Percentiles rank a stretch among this genome's conserved stretches.
phyloP scores from a whole-genome alignment of 2,888 invertebrate genomes.

The Ferdinandea cuprea region DNA sequence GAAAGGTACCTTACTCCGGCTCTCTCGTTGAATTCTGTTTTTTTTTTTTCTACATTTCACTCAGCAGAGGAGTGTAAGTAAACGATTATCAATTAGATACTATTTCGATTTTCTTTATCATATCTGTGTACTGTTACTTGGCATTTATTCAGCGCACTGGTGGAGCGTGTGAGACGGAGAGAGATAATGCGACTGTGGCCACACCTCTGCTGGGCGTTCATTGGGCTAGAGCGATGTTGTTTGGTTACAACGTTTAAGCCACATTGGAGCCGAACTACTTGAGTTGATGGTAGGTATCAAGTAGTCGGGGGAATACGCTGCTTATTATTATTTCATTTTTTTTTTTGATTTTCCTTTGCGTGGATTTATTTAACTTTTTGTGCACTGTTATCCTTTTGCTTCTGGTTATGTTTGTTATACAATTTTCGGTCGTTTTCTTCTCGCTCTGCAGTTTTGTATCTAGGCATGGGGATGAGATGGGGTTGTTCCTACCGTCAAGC shows the following conservation, averaged over 20 bases:
- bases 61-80: constrained; percentile 61
- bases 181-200: constrained; percentile 72
- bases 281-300: constrained; percentile 39
- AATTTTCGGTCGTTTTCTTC: constrained; percentile 35
- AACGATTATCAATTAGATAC: constrained; percentile 72
- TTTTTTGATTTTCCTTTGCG: constrained; percentile 31
- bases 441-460: constrained; percentile 2
- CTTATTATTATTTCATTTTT: constrained; percentile 23
- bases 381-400: constrained; percentile 66
- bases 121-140: constrained; percentile 5
- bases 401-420: constrained; percentile 30
- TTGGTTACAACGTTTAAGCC: constrained; percentile 62
- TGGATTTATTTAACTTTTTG: constrained; percentile 62
- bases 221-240: constrained; percentile 74
- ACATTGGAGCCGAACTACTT: constrained; percentile 64
- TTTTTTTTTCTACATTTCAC: constrained; percentile 19
- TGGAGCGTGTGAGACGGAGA: constrained; percentile 73
- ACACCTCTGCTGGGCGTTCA: constrained; percentile 76
- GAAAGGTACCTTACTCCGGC: constrained; percentile 47
- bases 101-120: constrained; percentile 63
- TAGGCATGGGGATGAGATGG: background rate
- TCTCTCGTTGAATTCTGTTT: constrained; percentile 38
- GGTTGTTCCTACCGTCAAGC: background rate
- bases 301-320: constrained; percentile 33
- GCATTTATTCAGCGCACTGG: constrained; percentile 12